A percentile compares a stretch with the other conserved stretches of the same genome.
Evolutionary conservation across 2,113 vertebrate species (phyloP).

Genomic region (Tauraco erythrolophus): DNA sequence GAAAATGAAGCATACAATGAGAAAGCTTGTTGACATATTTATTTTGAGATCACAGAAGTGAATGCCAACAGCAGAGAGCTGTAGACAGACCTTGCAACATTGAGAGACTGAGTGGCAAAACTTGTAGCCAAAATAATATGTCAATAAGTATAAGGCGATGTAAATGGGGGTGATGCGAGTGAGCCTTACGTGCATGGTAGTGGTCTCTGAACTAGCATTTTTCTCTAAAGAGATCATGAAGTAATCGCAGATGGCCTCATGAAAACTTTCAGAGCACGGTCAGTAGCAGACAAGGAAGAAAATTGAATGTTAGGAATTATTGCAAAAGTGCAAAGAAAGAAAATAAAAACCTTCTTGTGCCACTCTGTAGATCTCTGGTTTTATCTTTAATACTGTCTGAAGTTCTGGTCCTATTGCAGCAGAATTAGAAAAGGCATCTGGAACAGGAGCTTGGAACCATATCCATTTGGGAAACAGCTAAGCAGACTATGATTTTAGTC

Average conservation of each 20-base stretch:
- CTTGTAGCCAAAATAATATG: not conserved
- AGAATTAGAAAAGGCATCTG: not conserved
- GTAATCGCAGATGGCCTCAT: not conserved
- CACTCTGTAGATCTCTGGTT: not conserved
- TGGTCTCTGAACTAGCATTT: not conserved
- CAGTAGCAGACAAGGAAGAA: not conserved
- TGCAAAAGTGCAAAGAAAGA: not conserved
- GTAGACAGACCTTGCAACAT: not conserved
- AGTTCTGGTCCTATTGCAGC: not conserved
- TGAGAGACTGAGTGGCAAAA: not conserved
- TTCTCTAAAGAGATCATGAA: not conserved
- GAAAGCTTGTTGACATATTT: not conserved
- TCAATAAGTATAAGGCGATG: not conserved
- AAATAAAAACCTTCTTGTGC: not conserved
- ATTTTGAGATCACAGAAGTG: not conserved
- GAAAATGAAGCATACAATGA: not conserved
- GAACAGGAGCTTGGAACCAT: not conserved
- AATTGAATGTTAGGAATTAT: not conserved
- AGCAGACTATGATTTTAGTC: not conserved
- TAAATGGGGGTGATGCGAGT: not conserved
- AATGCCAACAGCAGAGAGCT: not conserved
- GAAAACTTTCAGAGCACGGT: not conserved
- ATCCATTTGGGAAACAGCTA: not conserved
- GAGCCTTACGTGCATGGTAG: fast-evolving
- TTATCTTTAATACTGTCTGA: not conserved